Percentiles rank a stretch among this genome's conserved stretches.
These are phyloP conservation scores for Eubucco bourcierii DNA, from an alignment of 2,113 vertebrate genomes.

Conservation along the genomic window DNA sequence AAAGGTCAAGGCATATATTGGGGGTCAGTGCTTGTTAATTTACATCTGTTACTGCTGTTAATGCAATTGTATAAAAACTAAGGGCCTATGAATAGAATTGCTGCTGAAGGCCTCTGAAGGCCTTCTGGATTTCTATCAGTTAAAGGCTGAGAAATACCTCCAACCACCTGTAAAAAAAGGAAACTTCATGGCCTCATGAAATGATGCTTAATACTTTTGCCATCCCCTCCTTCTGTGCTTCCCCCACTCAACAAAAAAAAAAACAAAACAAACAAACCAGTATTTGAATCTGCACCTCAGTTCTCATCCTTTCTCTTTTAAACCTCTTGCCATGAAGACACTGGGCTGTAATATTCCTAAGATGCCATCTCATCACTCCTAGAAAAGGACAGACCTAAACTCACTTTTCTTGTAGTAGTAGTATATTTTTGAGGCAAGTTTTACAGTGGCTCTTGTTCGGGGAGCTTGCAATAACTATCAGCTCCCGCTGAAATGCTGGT, in stretches of 20 bases:
- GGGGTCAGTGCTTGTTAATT: slow-evolving; percentile 43
- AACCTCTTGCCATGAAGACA: background rate
- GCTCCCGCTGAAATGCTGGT: background rate
- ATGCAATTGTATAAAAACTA: slow-evolving; percentile 58
- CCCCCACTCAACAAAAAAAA: too few species aligned
- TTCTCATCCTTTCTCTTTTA: slow-evolving; percentile 15
- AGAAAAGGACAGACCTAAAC: background rate
- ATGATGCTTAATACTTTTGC: slow-evolving; percentile 13
- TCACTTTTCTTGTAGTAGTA: background rate
- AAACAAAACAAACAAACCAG: background rate
- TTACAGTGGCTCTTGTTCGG: background rate
- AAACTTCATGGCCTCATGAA: background rate
- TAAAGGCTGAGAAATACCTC: slow-evolving; percentile 37
- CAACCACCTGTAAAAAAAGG: slow-evolving; percentile 50
- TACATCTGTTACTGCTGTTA: slow-evolving; percentile 32
- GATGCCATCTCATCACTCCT: slow-evolving; percentile 13
- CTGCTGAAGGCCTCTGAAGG: slow-evolving; percentile 57
- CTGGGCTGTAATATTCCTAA: background rate
- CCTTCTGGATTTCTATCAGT: slow-evolving; percentile 36
- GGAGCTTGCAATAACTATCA: background rate
- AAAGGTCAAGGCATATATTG: slow-evolving; percentile 17
- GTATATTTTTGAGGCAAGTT: background rate
- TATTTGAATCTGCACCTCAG: background rate
- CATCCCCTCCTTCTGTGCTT: background rate
- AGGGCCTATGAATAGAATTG: slow-evolving; percentile 51